Base-by-base conservation (phyloP, 2,797 vertebrate species). In the Austrolebias charrua region DNA sequence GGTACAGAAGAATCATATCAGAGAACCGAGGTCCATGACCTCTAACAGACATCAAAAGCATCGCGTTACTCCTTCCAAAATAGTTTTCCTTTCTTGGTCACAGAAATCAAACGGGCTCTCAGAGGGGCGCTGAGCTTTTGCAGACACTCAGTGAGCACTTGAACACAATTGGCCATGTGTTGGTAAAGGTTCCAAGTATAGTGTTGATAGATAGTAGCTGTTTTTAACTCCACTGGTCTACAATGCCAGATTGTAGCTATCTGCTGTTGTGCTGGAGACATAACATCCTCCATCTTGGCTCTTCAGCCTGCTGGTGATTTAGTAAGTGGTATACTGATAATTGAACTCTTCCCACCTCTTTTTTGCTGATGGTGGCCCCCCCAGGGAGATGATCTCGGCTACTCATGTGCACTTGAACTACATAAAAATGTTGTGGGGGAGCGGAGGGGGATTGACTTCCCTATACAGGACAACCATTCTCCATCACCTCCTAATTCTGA, bases 301-400 rank as follows among this genome's bases (percentile, higher is more conserved):
- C 76, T 81, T 81, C 79, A 85, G 85, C 88, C 90, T 81, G 74
- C 71, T 76, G 81, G 90, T 82, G 24, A 81, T 83, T 81, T 90
- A 89, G 89, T 92, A 91, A 92, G 90, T 84, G 80, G 76, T 84
- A 84, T 89, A 90, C 89, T 92, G 88, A 91, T 92, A 92, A 92
- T 90, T 92, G 88, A 91, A 93, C 91, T 89, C 86, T 90, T 88
- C 46, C 74, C 57, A 31, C 79, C 70, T 76, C 73, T 66, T 14
- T 91, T 90, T 73, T 89, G 91, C 91, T 93, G 92, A 92, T 83
- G 73, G 61, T 68, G 88, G 80, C 77, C 70, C 90, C 90, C 91
- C 85, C 53, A 67, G 76, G 86, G 85, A 88, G 88, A 91, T 89
- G 81, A 82, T 82, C 85, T 80, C 85, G 79, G 88, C 91, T 90